Evolutionary conservation across 2,113 vertebrate genomes (phyloP).

Genomic region (Lepidothrix coronata): DNA sequence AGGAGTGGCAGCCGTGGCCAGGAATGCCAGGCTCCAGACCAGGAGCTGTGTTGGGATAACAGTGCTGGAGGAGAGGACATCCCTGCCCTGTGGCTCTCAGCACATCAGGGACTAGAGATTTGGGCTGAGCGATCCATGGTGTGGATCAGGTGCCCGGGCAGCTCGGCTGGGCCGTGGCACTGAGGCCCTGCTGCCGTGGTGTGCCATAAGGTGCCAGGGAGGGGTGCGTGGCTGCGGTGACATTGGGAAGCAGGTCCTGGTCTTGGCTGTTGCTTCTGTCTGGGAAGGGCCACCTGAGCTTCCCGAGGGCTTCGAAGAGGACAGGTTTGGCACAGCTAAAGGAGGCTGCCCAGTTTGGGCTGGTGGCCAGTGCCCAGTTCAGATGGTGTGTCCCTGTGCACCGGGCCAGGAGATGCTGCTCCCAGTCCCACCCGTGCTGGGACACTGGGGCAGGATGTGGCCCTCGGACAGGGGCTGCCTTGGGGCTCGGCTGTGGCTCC

Average conservation of each 20-base stretch:
- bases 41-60: not conserved
- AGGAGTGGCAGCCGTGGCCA: not conserved
- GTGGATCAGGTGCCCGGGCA: not conserved
- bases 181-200: rapidly evolving
- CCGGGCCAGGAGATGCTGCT: not conserved
- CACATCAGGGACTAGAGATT: not conserved
- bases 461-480: not conserved
- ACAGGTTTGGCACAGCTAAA: not conserved
- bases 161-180: not conserved
- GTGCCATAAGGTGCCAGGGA: rapidly evolving
- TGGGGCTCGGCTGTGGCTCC: not conserved
- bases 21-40: not conserved
- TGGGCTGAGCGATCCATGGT: rapidly evolving
- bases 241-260: not conserved
- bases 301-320: rapidly evolving
- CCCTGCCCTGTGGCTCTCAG: rapidly evolving
- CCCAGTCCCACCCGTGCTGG: not conserved
- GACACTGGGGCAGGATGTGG: not conserved
- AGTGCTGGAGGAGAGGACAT: not conserved
- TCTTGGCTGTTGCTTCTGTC: rapidly evolving
- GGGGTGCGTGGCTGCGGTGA: not conserved
- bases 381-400: not conserved
- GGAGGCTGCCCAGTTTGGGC: not conserved
- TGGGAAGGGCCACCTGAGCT: not conserved
- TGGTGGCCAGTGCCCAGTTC: not conserved